Base-by-base conservation (phyloP, 2,888 invertebrate species). In the Cistogaster globosa region DNA sequence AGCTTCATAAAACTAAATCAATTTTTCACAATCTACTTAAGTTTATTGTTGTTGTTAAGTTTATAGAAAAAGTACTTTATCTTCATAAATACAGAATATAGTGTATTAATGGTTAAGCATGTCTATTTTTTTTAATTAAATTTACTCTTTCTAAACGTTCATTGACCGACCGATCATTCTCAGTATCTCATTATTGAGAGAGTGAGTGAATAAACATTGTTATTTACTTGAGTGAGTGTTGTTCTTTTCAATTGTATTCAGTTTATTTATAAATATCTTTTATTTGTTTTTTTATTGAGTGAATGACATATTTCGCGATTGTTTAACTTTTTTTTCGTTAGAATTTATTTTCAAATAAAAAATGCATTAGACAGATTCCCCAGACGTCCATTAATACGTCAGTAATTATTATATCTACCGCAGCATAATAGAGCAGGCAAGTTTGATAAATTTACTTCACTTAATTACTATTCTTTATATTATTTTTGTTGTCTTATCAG, bases 101-200 rank as follows among this genome's bases (percentile, higher is more conserved):
- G 68, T 69, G 55, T 69, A 42, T 38, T 69, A 22, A 38, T 42
- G 38, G 22, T 42, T 11, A 42, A 38, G 11, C 26, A 16, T 74
- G 0, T 38, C 20, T 72, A 9, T 38, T 1, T 45, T 58, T 60
- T 48, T 32, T n/a, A 45, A 42, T 67, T 65, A 12, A 51, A 53
- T 71, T 62, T 71, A 63, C 68, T 74, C 51, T 68, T 68, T 68
- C 38, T 36, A 57, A 68, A 53, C 82, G 84, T 84, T 84, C 84
- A 84, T 77, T 84, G 84, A 84, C 84, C 84, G 84, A 84, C 84
- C 84, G 84, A 78, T 53, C 77, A 65, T 68, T 72, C 67, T 51
- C n/a, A 45, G 62, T 79, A 63, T 78, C 68, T 68, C 58, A 58
- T 74, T 74, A 20, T 42, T 38, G 51, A 42, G 57, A 63, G 76